These are phyloP conservation scores for Enteromius mattozi DNA, from an alignment of 2,797 vertebrate genomes.

Conservation along the genomic window DNA sequence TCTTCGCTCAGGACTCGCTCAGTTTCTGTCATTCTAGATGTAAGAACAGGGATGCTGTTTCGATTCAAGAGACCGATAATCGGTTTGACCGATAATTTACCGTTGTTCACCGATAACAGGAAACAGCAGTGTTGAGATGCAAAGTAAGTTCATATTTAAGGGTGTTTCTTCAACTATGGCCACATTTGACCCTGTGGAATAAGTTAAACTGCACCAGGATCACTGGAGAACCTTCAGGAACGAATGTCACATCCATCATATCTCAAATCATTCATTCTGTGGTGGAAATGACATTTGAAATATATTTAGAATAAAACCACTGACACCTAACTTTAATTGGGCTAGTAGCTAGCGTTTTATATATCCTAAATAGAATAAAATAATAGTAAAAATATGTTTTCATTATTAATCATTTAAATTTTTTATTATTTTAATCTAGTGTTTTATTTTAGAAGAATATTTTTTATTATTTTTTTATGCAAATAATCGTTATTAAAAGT, in stretches of 20 bases:
- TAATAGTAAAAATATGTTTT: background rate
- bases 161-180: slow-evolving; percentile 9
- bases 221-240: background rate
- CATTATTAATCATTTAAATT: background rate
- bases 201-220: background rate
- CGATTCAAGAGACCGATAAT: slow-evolving; percentile 38
- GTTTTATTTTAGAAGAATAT: background rate
- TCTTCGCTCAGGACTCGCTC: slow-evolving; percentile 78
- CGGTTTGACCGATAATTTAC: background rate
- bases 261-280: background rate
- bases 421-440: background rate
- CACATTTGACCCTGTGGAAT: background rate
- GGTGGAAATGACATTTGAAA: background rate
- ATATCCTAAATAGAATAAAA: background rate
- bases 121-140: background rate
- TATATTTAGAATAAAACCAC: background rate
- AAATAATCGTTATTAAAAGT: no score
- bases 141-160: background rate
- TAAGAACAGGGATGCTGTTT: slow-evolving; percentile 78
- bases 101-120: background rate
- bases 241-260: background rate
- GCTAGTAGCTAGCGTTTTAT: background rate
- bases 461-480: background rate
- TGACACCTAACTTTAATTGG: background rate
- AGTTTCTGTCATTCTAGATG: slow-evolving; percentile 79